Evolutionary conservation across 92 coral and sea anemone genomes (phyloP).

Genomic region (Parazoanthus swiftii): DNA sequence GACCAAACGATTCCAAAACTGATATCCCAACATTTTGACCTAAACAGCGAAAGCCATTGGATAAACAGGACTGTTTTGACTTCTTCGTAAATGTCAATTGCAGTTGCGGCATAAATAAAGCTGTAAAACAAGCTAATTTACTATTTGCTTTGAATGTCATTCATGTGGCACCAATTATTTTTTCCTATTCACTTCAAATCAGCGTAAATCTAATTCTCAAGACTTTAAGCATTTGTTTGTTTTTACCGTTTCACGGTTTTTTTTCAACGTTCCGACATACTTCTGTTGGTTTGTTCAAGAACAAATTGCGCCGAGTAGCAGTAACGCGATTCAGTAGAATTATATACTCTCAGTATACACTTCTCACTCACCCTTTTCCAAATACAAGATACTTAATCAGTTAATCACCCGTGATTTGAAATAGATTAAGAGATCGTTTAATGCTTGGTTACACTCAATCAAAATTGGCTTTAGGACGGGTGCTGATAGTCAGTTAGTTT

Average conservation of each 20-base stretch:
- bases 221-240: neutral
- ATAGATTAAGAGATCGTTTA: neutral
- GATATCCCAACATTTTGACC: neutral
- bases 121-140: neutral
- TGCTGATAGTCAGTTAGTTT: neutral
- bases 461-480: neutral
- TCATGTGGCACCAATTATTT: neutral
- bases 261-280: neutral
- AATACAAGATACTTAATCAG: neutral
- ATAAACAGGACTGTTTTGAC: constrained; percentile 9
- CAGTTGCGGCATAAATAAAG: neutral
- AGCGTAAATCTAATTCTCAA: neutral
- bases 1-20: neutral
- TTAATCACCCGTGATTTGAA: neutral
- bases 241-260: neutral
- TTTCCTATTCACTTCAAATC: too few species aligned
- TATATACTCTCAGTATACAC: neutral
- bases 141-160: constrained; percentile 13
- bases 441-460: constrained; percentile 8
- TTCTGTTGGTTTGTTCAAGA: neutral
- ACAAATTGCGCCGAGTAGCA: neutral
- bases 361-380: neutral
- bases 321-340: neutral
- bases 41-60: neutral
- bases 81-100: neutral